phyloP scores from a whole-genome alignment of 2,888 invertebrate genomes.

The Mesorhabditis sp. region DNA sequence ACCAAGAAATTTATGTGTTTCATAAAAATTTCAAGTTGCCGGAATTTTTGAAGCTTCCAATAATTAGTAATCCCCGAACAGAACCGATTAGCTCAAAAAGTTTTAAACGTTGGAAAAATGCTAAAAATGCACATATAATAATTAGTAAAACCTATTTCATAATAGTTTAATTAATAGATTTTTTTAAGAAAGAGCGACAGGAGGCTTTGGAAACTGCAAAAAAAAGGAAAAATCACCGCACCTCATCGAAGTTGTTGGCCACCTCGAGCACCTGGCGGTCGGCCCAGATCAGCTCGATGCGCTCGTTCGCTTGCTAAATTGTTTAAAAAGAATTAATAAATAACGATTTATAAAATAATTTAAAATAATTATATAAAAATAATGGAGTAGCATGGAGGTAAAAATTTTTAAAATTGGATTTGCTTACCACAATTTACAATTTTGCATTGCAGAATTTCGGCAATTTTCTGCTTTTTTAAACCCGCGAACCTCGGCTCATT shows the following conservation, averaged over 20 bases:
- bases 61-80: too few species aligned
- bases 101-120: too few species aligned
- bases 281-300: conserved; percentile 20
- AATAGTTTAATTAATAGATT: background rate
- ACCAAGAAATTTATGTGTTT: background rate
- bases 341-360: background rate
- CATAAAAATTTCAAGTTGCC: too few species aligned
- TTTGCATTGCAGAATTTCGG: too few species aligned
- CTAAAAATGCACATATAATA: too few species aligned
- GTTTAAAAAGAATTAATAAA: background rate
- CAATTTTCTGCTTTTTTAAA: background rate
- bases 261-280: conserved; percentile 21
- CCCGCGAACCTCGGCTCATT: background rate
- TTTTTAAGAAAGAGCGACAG: conserved; percentile 4
- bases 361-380: too few species aligned
- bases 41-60: too few species aligned
- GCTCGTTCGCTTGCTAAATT: conserved; percentile 11
- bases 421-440: too few species aligned
- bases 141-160: too few species aligned
- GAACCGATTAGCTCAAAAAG: too few species aligned
- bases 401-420: too few species aligned
- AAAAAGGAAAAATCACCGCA: background rate
- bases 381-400: too few species aligned
- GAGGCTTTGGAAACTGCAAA: background rate
- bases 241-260: conserved; percentile 16